These are phyloP conservation scores for Cochlearius cochlearius DNA, from an alignment of 2,113 vertebrate species.

Conservation along the genomic window DNA sequence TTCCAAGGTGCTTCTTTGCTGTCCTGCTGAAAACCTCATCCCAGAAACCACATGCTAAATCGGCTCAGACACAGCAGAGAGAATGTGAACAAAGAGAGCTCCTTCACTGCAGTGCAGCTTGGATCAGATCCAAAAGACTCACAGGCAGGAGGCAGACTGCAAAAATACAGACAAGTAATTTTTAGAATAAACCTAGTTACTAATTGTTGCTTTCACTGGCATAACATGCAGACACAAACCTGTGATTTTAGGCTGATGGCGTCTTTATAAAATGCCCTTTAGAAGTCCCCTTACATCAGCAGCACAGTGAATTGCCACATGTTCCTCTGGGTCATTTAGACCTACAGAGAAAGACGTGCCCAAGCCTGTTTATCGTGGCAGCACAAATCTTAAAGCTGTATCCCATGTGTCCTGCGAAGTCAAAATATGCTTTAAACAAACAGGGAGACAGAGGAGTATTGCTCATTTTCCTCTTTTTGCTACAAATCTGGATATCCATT, in stretches of 20 bases:
- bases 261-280: background rate
- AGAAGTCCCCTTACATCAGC: background rate
- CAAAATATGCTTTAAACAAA: background rate
- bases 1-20: background rate
- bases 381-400: background rate
- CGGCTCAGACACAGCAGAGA: background rate
- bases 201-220: background rate
- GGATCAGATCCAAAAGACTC: slow-evolving; percentile 12
- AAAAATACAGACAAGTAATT: background rate
- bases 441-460: background rate
- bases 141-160: background rate
- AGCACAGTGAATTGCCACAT: background rate
- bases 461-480: background rate
- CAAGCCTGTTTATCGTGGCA: background rate
- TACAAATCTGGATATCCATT: background rate
- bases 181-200: background rate
- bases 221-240: background rate
- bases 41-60: background rate
- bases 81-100: slow-evolving; percentile 37
- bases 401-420: background rate
- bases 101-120: slow-evolving; percentile 55
- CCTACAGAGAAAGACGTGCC: background rate
- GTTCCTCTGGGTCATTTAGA: background rate
- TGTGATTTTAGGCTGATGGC: background rate
- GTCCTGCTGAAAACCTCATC: background rate